These are phyloP conservation scores for Nasonia giraulti DNA, from an alignment of 1,140 invertebrate species.

Conservation along the genomic window DNA sequence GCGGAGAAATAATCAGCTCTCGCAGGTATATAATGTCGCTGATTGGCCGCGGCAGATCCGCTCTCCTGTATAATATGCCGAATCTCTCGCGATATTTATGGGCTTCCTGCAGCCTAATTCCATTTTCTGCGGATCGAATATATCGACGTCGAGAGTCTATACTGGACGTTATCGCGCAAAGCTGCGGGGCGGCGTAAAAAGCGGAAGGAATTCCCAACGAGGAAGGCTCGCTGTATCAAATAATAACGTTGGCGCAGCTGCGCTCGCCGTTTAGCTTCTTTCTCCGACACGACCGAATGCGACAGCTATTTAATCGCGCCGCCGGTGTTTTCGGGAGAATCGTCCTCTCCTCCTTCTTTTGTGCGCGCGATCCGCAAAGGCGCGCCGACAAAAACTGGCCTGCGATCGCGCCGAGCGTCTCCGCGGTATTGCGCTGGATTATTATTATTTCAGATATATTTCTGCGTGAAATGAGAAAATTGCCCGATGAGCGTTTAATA, in stretches of 20 bases:
- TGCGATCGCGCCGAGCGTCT: too few relatives aligned
- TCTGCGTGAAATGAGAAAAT: conserved; percentile 6
- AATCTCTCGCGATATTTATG: conserved; percentile 26
- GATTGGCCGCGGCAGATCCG: neutral
- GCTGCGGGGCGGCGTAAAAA: conserved; percentile 62
- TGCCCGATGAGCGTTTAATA: conserved; percentile 2
- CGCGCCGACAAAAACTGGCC: neutral
- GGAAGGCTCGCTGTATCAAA: conserved; percentile 63
- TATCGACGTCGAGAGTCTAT: neutral
- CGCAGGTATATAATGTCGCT: neutral
- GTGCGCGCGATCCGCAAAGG: neutral
- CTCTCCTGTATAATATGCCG: neutral
- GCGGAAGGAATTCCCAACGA: conserved; percentile 63
- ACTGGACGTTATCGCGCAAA: conserved; percentile 9
- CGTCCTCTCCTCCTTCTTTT: neutral
- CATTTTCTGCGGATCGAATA: conserved; percentile 23
- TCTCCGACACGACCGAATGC: conserved; percentile 45
- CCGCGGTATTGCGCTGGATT: too few relatives aligned
- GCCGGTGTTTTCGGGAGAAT: conserved; percentile 33
- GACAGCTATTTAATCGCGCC: conserved; percentile 33
- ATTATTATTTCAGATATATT: conserved; percentile 1
- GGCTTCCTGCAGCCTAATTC: conserved; percentile 24
- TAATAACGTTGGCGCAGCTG: conserved; percentile 67
- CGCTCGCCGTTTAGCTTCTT: conserved; percentile 56
- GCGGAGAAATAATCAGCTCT: neutral